These are phyloP conservation scores for Bos taurus DNA, from an alignment of 2,113 vertebrate genomes.

Conservation along the genomic window DNA sequence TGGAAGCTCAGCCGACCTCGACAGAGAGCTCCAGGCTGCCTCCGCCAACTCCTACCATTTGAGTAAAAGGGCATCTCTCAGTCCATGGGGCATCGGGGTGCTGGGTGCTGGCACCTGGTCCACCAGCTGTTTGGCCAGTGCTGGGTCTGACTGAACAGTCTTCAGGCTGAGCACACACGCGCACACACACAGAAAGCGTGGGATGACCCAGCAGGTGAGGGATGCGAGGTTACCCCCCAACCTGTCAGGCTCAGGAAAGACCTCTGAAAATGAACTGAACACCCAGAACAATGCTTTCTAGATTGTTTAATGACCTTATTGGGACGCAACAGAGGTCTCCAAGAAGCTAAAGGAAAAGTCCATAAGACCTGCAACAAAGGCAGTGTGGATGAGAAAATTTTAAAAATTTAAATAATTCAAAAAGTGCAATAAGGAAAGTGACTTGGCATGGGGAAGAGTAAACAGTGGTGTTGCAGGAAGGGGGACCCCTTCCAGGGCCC, in stretches of 20 bases:
- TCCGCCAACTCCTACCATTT: rapidly evolving
- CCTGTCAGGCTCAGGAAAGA: neutral
- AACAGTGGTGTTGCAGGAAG: neutral
- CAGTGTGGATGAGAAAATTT: neutral
- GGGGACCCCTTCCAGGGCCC: rapidly evolving
- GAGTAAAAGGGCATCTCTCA: too few species aligned
- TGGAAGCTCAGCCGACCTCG: rapidly evolving
- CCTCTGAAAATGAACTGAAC: neutral
- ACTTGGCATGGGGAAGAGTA: too few species aligned
- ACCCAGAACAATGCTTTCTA: neutral
- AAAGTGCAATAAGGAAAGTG: neutral
- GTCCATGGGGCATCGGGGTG: rapidly evolving
- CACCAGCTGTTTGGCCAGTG: neutral
- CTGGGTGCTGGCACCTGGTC: rapidly evolving
- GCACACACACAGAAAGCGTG: rapidly evolving
- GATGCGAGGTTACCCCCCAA: rapidly evolving
- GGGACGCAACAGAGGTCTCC: neutral
- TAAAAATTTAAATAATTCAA: neutral
- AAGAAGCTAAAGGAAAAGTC: neutral
- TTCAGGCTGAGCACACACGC: neutral
- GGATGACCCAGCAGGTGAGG: neutral
- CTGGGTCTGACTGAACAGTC: neutral
- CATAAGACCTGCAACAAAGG: rapidly evolving
- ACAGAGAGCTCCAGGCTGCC: neutral
- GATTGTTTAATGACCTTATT: neutral